phyloP scores from a whole-genome alignment of 2,113 vertebrate species.

The Miniopterus natalensis region DNA sequence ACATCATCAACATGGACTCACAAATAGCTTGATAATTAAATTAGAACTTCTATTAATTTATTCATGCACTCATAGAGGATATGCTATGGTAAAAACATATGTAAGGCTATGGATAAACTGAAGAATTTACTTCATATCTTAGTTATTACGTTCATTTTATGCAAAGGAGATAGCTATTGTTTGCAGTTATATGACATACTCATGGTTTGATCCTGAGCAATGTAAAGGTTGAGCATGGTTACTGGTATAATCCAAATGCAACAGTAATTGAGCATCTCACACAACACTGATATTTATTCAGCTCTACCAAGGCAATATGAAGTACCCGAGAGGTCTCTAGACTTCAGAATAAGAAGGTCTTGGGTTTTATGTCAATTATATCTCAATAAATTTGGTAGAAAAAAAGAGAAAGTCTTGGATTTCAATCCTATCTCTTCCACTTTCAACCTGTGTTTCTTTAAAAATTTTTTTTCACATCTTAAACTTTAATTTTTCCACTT shows the following conservation, averaged over 20 bases:
- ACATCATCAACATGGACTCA: neutral
- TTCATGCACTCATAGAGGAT: neutral
- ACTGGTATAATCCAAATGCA: neutral
- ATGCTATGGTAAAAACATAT: neutral
- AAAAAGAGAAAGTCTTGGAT: neutral
- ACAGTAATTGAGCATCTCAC: neutral
- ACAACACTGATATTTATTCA: neutral
- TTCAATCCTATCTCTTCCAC: neutral
- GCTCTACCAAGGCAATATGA: neutral
- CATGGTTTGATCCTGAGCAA: neutral
- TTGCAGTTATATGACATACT: neutral
- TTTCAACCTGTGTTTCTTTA: neutral
- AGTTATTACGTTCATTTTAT: neutral
- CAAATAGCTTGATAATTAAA: neutral
- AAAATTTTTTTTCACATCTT: neutral
- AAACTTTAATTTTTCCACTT: neutral
- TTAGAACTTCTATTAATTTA: neutral
- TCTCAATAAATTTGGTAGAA: neutral
- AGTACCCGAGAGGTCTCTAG: no score
- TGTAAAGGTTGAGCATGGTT: neutral
- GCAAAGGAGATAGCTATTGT: neutral
- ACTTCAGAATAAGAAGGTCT: neutral
- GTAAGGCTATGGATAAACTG: neutral
- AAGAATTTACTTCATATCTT: no score
- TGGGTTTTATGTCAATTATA: neutral